phyloP scores from a whole-genome alignment of 2,888 invertebrate genomes.

The Metacarcinus magister region DNA sequence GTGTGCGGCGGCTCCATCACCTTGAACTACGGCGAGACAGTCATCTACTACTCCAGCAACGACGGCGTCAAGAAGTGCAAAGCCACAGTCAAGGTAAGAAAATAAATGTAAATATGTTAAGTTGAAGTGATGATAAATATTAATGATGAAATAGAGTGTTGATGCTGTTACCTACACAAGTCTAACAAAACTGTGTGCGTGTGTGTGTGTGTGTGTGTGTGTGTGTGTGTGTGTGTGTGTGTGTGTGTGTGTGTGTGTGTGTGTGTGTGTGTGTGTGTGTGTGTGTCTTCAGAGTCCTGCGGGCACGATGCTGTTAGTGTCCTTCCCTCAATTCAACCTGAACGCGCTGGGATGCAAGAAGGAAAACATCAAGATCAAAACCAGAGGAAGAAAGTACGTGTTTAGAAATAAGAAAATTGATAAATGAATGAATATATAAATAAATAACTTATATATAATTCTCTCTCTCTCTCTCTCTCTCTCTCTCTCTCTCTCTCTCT shows the following conservation, averaged over 20 bases:
- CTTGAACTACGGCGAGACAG: background rate
- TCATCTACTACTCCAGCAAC: background rate
- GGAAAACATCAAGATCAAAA: background rate
- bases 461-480: too few relatives aligned
- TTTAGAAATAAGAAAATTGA: too few relatives aligned
- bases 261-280: slow-evolving; percentile 26
- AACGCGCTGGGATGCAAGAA: background rate
- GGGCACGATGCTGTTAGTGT: slow-evolving; percentile 4
- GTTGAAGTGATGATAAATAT: background rate
- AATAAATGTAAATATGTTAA: background rate
- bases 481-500: too few relatives aligned
- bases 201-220: slow-evolving; percentile 22
- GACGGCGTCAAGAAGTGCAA: background rate
- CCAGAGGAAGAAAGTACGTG: background rate
- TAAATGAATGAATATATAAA: too few relatives aligned
- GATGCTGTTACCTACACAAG: background rate
- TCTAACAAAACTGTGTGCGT: background rate
- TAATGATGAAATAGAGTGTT: too few relatives aligned
- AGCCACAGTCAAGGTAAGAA: background rate
- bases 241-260: slow-evolving; percentile 26
- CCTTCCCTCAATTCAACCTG: slow-evolving; percentile 7
- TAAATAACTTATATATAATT: too few relatives aligned
- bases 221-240: slow-evolving; percentile 26
- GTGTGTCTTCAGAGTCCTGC: background rate
- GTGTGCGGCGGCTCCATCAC: background rate